These are phyloP conservation scores for Gymnoscelis rufifasciata DNA, from an alignment of 2,888 invertebrate species.

Conservation along the genomic window DNA sequence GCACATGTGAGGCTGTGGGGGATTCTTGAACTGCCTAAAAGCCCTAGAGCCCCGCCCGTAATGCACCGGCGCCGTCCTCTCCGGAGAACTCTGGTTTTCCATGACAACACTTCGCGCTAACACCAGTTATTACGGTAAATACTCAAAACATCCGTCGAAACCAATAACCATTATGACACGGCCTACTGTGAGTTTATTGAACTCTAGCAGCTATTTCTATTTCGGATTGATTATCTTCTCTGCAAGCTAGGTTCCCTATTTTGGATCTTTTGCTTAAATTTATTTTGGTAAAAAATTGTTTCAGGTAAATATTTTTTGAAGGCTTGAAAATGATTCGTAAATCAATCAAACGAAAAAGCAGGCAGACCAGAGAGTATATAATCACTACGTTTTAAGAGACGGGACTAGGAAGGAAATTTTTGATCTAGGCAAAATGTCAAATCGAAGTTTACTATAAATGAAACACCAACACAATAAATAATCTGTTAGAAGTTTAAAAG, in stretches of 20 bases:
- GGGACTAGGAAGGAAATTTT: too few species aligned
- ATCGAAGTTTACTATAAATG: too few species aligned
- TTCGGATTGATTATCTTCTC: slow-evolving; percentile 29
- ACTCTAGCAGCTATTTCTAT: slow-evolving; percentile 43
- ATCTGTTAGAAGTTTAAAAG: too few species aligned
- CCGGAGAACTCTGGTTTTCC: slow-evolving; percentile 66
- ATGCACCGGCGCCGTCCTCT: slow-evolving; percentile 72
- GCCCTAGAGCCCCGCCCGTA: slow-evolving; percentile 80
- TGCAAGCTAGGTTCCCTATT: slow-evolving; percentile 19
- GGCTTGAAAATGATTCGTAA: slow-evolving; percentile 24
- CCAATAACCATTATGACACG: slow-evolving; percentile 50
- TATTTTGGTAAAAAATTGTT: slow-evolving; percentile 10
- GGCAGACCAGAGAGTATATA: too few species aligned
- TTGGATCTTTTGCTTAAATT: slow-evolving; percentile 31
- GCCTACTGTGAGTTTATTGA: slow-evolving; percentile 65
- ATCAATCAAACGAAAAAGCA: not conserved
- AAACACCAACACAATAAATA: too few species aligned
- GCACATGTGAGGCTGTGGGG: slow-evolving; percentile 88
- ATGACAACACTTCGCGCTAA: slow-evolving; percentile 43
- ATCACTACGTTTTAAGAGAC: too few species aligned
- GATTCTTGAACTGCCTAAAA: slow-evolving; percentile 84
- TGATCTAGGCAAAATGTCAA: too few species aligned
- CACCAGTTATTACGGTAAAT: slow-evolving; percentile 36
- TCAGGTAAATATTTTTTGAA: slow-evolving; percentile 34
- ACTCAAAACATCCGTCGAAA: slow-evolving; percentile 49